Percentiles rank a stretch among this genome's conserved stretches.
These are phyloP conservation scores for Hirudinaria manillensis DNA, from an alignment of 2,888 invertebrate genomes.

Conservation along the genomic window DNA sequence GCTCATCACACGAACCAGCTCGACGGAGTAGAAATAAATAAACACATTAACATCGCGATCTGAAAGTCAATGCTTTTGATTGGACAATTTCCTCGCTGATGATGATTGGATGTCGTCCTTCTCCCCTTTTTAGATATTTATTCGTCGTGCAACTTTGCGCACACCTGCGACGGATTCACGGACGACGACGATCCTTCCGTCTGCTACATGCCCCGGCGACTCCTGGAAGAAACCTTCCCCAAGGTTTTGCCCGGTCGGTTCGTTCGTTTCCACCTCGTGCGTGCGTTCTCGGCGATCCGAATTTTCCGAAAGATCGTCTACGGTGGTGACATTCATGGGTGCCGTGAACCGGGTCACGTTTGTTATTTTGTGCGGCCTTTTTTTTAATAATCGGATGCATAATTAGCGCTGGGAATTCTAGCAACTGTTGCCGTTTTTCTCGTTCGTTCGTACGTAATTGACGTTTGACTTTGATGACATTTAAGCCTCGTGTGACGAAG, in stretches of 20 bases:
- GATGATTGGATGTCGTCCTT: no score
- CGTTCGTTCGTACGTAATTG: neutral
- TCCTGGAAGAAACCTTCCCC: neutral
- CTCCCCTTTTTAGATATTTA: neutral
- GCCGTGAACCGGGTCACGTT: no score
- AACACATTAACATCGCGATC: no score
- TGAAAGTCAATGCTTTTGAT: no score
- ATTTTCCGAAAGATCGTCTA: no score
- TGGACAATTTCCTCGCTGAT: no score
- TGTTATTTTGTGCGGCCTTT: no score
- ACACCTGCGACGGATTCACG: neutral
- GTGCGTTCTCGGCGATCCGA: no score
- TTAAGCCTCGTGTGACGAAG: neutral
- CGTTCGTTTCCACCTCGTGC: neutral
- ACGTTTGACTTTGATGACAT: no score
- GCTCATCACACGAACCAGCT: no score
- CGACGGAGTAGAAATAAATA: no score
- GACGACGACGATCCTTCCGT: neutral
- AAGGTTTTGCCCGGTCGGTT: neutral
- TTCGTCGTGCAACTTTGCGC: neutral
- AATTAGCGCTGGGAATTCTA: neutral
- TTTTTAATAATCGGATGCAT: neutral
- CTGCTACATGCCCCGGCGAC: slow-evolving; percentile 2
- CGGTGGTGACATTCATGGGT: no score
- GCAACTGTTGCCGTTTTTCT: neutral